Percentiles rank a stretch among this genome's conserved stretches.
These are phyloP conservation scores for Oncorhynchus keta DNA, from an alignment of 2,113 vertebrate genomes.

Conservation along the genomic window DNA sequence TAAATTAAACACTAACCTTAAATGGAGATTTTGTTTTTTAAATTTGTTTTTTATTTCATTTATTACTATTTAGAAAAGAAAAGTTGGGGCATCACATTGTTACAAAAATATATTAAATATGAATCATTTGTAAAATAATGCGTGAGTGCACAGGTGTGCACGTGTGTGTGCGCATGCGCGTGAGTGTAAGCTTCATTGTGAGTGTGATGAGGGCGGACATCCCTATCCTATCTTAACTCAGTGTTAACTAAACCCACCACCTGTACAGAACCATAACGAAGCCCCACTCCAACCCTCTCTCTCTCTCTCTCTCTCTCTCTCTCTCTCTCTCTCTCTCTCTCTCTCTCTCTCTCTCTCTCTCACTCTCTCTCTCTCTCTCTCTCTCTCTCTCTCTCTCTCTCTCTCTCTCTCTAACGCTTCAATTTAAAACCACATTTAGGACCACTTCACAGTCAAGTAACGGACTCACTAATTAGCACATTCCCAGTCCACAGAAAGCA, in stretches of 20 bases:
- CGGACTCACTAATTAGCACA: conserved; percentile 87
- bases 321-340: conserved; percentile 65
- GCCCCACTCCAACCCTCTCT: conserved; percentile 77
- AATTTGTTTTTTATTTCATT: no score
- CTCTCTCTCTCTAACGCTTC: conserved; percentile 81
- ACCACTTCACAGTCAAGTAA: conserved; percentile 86
- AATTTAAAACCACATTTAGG: conserved; percentile 85
- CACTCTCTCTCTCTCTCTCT: conserved; percentile 71
- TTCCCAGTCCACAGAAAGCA: conserved; percentile 79
- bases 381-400: conserved; percentile 56
- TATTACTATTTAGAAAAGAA: no score
- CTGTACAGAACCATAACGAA: conserved; percentile 82
- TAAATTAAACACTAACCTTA: no score
- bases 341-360: conserved; percentile 70
- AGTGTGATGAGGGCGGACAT: no score
- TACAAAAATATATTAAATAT: no score
- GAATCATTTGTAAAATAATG: no score
- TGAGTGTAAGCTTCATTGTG: conserved; percentile 33
- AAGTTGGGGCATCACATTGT: no score
- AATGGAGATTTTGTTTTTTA: no score
- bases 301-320: conserved; percentile 66
- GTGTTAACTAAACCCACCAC: conserved; percentile 73
- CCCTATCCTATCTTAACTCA: conserved; percentile 13
- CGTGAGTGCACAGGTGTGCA: neutral
- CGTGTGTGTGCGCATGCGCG: neutral